A percentile compares a stretch with the other conserved stretches of the same genome.
phyloP scores from a whole-genome alignment of 2,888 invertebrate genomes.

The Macaria notata region DNA sequence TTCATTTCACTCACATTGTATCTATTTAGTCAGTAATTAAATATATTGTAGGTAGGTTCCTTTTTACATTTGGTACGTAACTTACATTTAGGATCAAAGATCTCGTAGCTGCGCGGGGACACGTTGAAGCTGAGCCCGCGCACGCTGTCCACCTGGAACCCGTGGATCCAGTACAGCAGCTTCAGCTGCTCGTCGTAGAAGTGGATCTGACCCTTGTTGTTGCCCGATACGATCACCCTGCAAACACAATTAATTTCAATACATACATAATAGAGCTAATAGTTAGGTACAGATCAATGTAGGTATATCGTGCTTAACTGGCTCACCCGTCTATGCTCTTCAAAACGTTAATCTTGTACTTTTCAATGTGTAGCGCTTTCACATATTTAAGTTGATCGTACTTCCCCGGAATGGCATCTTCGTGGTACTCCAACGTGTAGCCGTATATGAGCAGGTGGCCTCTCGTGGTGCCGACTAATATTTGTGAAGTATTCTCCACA shows the following conservation, averaged over 20 bases:
- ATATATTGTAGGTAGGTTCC: no score
- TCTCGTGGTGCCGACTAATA: conserved; percentile 72
- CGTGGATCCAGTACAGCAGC: conserved; percentile 81
- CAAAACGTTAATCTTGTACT: conserved; percentile 69
- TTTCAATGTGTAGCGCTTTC: conserved; percentile 73
- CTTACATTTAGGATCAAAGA: conserved; percentile 64
- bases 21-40: no score
- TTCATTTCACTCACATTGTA: no score
- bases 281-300: background rate
- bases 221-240: conserved; percentile 81
- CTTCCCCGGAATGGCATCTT: conserved; percentile 46
- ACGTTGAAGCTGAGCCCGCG: conserved; percentile 78
- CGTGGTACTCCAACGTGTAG: conserved; percentile 66
- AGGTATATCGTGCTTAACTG: background rate
- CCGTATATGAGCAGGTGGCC: conserved; percentile 79
- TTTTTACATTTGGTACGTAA: background rate
- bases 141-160: conserved; percentile 70
- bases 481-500: conserved; percentile 69
- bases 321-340: conserved; percentile 78
- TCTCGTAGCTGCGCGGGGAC: conserved; percentile 55
- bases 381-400: conserved; percentile 66
- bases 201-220: conserved; percentile 75
- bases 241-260: background rate
- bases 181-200: conserved; percentile 83
- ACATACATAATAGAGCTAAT: background rate